Conservation (phyloP, 2,113 vertebrate genomes). For the Syngnathus scovelli region DNA sequence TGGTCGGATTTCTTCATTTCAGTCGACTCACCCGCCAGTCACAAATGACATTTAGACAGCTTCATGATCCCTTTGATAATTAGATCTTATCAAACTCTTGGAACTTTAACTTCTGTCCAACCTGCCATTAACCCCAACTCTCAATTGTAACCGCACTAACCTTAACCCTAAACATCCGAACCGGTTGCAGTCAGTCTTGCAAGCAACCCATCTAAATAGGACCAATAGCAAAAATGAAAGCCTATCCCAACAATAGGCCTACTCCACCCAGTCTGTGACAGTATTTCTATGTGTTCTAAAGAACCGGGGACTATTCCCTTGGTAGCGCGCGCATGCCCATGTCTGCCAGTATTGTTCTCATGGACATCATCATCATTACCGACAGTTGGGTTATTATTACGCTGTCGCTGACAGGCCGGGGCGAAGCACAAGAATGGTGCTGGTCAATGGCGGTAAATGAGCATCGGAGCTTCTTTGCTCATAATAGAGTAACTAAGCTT, state of each 20-base stretch:
- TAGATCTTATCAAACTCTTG: no score
- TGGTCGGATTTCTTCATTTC: no score
- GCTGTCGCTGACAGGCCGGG: constrained; percentile 1
- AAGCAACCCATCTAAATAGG: neutral
- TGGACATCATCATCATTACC: neutral
- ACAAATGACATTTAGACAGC: no score
- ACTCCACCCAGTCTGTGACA: neutral
- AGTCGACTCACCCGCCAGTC: no score
- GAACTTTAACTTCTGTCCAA: no score
- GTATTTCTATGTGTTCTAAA: neutral
- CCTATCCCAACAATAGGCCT: neutral
- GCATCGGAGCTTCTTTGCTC: constrained; percentile 17
- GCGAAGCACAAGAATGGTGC: neutral
- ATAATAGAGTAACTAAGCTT: constrained; percentile 24
- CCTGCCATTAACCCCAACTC: no score
- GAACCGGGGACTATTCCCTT: neutral
- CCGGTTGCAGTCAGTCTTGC: neutral
- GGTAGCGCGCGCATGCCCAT: neutral
- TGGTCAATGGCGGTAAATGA: constrained; percentile 12
- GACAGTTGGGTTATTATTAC: constrained; percentile 30
- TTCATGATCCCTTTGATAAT: no score
- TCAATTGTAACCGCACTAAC: neutral
- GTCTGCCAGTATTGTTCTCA: constrained; percentile 9
- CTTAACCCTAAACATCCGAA: neutral
- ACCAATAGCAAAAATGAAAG: neutral